Base-by-base conservation (phyloP, 1,140 invertebrate species). In the Drosophila asahinai region DNA sequence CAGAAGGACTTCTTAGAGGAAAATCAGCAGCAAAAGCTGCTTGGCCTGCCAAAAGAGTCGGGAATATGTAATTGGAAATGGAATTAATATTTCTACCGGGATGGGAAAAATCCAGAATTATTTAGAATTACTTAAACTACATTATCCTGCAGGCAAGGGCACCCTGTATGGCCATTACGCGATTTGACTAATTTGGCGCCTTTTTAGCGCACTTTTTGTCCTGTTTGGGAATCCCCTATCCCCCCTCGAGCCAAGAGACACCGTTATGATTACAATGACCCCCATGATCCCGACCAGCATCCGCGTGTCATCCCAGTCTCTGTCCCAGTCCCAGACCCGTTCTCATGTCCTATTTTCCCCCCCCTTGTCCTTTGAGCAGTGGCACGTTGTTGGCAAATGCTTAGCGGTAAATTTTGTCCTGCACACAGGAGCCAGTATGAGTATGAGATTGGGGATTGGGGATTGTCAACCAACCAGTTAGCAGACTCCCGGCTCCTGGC, bases 211-310 rank as follows among this genome's bases (percentile, higher is more conserved):
- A 55, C 36, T 80, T 82, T 67, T 74, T 65, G 19, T 71, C n/a
- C 62, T 67, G 61, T 52, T 71, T 52, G 45, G 42, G 12, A 25
- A 55, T 62, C n/a, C 47, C n/a, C 42, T 40, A 9, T 19, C 27
- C 27, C 27, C 27, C 27, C 0, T 30, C 5, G 15, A n/a, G 17
- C 11, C 25, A 3, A 30, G 65, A 64, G 30, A 25, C 63, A 25
- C 77, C 73, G 70, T 81, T 89, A 83, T 70, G 84, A 87, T 83
- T 87, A 87, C 80, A 83, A 78, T 76, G 83, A 87, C 83, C 83
- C 80, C 77, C 73, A 87, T 89, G 84, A 87, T 87, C 84, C 72
- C 65, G 74, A 66, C 68, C 77, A 87, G 72, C 77, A 81, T 61
- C 38, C 47, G 49, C 38, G 30, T 61, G 40, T 72, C 38, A 43